phyloP scores from a whole-genome alignment of 2,888 invertebrate species.

The Stenolophus ochropezus region DNA sequence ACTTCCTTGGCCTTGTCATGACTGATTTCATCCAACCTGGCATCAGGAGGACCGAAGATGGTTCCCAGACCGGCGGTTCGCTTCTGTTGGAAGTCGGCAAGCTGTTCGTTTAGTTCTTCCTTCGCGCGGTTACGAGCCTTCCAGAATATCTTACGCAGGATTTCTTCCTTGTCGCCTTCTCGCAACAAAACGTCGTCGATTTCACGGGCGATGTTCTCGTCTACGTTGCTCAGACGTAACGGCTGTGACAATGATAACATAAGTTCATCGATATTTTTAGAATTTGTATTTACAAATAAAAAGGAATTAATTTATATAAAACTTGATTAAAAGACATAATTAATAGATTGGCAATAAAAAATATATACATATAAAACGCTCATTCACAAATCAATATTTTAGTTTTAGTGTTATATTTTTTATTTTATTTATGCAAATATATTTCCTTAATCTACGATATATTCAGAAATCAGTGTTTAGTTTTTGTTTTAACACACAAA shows the following conservation, averaged over 20 bases:
- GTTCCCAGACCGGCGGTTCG: conserved; percentile 91
- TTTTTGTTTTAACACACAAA: too few relatives aligned
- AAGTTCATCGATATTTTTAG: background rate
- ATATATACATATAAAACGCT: background rate
- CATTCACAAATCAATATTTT: background rate
- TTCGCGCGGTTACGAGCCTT: conserved; percentile 90
- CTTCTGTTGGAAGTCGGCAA: conserved; percentile 89
- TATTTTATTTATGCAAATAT: too few relatives aligned
- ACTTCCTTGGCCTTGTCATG: conserved; percentile 86
- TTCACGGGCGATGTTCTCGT: conserved; percentile 91
- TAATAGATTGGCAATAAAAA: background rate
- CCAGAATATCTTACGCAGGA: conserved; percentile 90
- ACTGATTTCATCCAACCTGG: conserved; percentile 85
- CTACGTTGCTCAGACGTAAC: conserved; percentile 85
- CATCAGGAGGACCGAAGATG: conserved; percentile 91
- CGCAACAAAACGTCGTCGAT: conserved; percentile 90
- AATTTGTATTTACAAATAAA: background rate
- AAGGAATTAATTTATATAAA: background rate
- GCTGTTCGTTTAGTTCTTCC: conserved; percentile 86
- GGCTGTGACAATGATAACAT: conserved; percentile 81
- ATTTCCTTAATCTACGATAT: too few relatives aligned
- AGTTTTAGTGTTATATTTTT: too few relatives aligned
- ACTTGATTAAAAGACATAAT: background rate
- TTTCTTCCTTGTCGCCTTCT: conserved; percentile 93
- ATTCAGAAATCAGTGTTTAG: too few relatives aligned